Evolutionary conservation across 2,888 invertebrate genomes (phyloP), one percentile per base, ranked within the genome.

Genomic region (Hypomecis atomaria): DNA sequence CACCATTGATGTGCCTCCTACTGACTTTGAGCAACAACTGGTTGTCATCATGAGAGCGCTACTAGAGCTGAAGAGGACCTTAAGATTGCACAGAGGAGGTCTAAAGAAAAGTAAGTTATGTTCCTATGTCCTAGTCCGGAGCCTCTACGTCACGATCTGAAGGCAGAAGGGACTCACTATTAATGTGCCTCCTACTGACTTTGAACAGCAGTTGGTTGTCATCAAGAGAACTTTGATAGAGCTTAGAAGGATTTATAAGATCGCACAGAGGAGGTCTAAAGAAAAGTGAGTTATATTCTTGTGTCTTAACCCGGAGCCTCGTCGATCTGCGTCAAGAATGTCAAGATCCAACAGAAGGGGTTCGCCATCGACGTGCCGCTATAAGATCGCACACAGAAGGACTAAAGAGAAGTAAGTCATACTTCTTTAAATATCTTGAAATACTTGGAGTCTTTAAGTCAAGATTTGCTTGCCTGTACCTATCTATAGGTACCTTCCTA

Each of bases 91-190:
- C 23, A 23, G 23, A 3, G 23, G 3, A 23, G 23, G 23, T 23
- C 23, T 3, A 23, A 23, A 23, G 23, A 23, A 3, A 23, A 23
- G 23, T 23, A 23, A 2, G 23, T 23, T 3, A 23, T 23, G 3
- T 3, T 23, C 23, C 23, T 23, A 23, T 23, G 3, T 23, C 3
- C 3, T 23, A 23, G 23, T 94, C 50, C 94, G 94, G 94, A 94
- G 94, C 66, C 85, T 95, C 10, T 95, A 95, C 83, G 88, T 92
- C 55, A 94, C 94, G 83, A 94, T 95, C 70, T 94, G 94, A 81
- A 89, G 88, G 70, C 93, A 94, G 66, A 95, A 94, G 77, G 93
- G 91, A 0, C 76, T 92, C 40, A 11, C 80, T 0, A 65, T 89
- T 0, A 89, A 91, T 66, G 85, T 94, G 2, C 82, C 84, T n/a